phyloP scores from a whole-genome alignment of 2,888 invertebrate genomes.

The Nineta flava region DNA sequence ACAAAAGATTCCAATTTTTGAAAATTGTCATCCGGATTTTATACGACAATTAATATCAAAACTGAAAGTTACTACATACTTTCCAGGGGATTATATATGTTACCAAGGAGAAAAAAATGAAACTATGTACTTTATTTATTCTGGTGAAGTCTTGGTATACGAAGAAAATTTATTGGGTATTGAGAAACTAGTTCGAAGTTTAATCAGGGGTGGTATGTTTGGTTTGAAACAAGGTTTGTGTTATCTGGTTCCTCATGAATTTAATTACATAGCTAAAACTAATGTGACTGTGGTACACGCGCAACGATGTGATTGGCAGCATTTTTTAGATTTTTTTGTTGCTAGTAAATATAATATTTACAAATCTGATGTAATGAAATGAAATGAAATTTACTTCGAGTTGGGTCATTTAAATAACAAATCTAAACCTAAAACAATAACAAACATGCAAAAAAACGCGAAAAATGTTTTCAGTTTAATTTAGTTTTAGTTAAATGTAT shows the following conservation, averaged over 20 bases:
- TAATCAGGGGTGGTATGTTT: slow-evolving; percentile 12
- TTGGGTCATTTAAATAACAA: too few relatives aligned
- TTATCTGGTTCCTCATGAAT: slow-evolving; percentile 12
- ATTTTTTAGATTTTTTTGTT: slow-evolving; percentile 13
- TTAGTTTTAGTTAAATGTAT: too few relatives aligned
- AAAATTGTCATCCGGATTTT: slow-evolving; percentile 16
- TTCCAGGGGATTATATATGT: slow-evolving; percentile 15
- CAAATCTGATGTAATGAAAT: slow-evolving; percentile 1
- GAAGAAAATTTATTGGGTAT: slow-evolving; percentile 12
- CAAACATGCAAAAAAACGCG: too few relatives aligned
- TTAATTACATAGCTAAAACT: slow-evolving; percentile 14
- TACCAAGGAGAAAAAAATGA: slow-evolving; percentile 16
- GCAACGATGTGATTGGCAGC: slow-evolving; percentile 11
- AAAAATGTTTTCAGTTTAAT: too few relatives aligned
- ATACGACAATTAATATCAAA: slow-evolving; percentile 15
- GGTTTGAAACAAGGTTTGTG: slow-evolving; percentile 15
- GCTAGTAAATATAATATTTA: slow-evolving; percentile 11
- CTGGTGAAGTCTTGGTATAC: slow-evolving; percentile 14
- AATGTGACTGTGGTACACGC: slow-evolving; percentile 12
- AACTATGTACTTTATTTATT: slow-evolving; percentile 18
- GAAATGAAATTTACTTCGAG: too few relatives aligned
- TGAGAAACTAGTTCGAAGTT: slow-evolving; percentile 11
- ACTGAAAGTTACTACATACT: slow-evolving; percentile 14
- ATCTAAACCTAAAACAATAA: too few relatives aligned
- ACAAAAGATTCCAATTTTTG: slow-evolving; percentile 14